phyloP scores from a whole-genome alignment of 1,140 invertebrate genomes.

The Danaus melanippus region DNA sequence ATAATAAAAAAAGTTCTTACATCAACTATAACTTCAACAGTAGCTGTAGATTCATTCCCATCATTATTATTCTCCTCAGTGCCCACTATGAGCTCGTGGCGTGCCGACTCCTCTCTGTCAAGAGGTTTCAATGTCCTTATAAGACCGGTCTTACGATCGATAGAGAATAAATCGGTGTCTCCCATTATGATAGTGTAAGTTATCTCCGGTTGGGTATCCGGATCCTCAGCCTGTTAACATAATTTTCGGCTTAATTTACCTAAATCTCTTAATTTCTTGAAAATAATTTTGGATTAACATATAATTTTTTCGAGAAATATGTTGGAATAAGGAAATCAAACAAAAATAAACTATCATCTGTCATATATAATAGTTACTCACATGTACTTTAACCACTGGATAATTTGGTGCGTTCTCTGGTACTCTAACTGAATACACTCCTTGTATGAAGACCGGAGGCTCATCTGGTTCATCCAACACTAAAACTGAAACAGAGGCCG shows the following conservation, averaged over 20 bases:
- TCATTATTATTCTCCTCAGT: constrained; percentile 85
- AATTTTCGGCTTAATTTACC: too few relatives aligned
- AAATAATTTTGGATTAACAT: too few relatives aligned
- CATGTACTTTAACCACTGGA: constrained; percentile 80
- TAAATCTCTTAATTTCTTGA: too few relatives aligned
- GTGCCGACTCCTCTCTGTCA: constrained; percentile 83
- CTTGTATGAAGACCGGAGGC: constrained; percentile 83
- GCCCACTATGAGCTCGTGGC: constrained; percentile 84
- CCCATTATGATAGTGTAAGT: constrained; percentile 90
- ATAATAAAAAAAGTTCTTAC: constrained; percentile 55
- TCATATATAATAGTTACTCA: constrained; percentile 24
- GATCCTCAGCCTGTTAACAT: constrained; percentile 74
- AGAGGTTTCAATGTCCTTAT: constrained; percentile 83
- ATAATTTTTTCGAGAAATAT: too few relatives aligned
- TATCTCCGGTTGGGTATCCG: constrained; percentile 84
- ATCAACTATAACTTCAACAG: constrained; percentile 83
- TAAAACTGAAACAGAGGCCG: constrained; percentile 87
- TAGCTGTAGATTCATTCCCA: constrained; percentile 81
- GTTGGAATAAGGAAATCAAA: too few relatives aligned
- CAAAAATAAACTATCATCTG: too few relatives aligned
- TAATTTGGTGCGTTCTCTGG: constrained; percentile 87
- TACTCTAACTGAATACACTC: constrained; percentile 82
- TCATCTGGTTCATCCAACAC: constrained; percentile 86
- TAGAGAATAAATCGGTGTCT: constrained; percentile 83
- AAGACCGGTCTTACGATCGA: constrained; percentile 84